Percentiles rank a stretch among this genome's conserved stretches.
Evolutionary conservation across 2,113 vertebrate species (phyloP).

Genomic region (Dryoscopus gambensis): DNA sequence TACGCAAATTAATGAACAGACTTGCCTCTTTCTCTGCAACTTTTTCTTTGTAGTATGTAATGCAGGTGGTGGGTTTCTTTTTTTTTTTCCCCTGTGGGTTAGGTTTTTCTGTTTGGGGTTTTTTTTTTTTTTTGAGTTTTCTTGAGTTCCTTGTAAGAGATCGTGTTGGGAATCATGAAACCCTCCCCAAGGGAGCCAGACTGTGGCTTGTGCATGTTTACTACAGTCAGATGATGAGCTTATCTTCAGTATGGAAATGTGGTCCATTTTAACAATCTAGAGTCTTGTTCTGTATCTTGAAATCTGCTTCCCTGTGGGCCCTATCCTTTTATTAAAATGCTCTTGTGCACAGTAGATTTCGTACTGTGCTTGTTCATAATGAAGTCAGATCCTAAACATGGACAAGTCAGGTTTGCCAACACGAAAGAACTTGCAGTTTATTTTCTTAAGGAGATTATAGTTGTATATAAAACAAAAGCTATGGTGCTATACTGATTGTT

Average conservation of each 20-base stretch:
- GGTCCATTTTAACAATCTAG: background rate
- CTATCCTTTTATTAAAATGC: background rate
- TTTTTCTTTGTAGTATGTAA: background rate
- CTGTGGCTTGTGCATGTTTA: background rate
- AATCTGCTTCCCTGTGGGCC: background rate
- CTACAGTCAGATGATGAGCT: background rate
- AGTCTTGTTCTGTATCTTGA: background rate
- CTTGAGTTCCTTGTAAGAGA: background rate
- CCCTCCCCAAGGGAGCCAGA: background rate
- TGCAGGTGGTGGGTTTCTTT: background rate
- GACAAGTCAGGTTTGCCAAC: background rate
- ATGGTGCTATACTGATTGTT: background rate
- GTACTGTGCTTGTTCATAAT: background rate
- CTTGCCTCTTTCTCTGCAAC: background rate
- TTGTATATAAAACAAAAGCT: background rate
- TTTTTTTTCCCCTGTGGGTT: background rate
- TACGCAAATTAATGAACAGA: background rate
- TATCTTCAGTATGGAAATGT: background rate
- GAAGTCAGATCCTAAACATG: background rate
- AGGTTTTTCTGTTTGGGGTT: background rate
- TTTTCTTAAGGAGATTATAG: background rate
- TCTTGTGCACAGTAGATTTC: background rate
- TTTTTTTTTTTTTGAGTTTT: background rate
- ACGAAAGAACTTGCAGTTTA: background rate
- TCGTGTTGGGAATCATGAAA: background rate